These are phyloP conservation scores for Diorhabda elongata DNA, from an alignment of 1,140 invertebrate genomes.

Conservation along the genomic window DNA sequence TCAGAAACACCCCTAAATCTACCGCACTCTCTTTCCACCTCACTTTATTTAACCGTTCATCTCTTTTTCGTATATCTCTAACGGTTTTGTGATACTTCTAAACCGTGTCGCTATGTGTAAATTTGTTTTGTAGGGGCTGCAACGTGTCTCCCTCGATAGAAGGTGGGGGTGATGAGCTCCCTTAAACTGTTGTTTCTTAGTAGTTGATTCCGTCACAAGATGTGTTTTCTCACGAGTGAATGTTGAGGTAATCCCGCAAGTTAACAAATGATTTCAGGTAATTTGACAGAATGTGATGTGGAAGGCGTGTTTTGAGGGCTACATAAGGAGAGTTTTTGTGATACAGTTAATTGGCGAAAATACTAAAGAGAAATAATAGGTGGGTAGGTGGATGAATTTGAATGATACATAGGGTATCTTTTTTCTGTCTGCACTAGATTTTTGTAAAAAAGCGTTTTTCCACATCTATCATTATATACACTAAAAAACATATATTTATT, in stretches of 20 bases:
- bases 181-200: slow-evolving; percentile 33
- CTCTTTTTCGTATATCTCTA: slow-evolving; percentile 12
- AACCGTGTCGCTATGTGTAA: slow-evolving; percentile 25
- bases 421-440: too few species aligned
- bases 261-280: slow-evolving; percentile 21
- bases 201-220: slow-evolving; percentile 25
- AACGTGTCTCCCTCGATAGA: slow-evolving; percentile 20
- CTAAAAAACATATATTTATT: too few species aligned
- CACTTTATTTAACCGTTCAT: neutral
- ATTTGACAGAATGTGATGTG: slow-evolving; percentile 3
- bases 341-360: neutral
- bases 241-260: slow-evolving; percentile 18
- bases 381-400: neutral
- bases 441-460: too few species aligned
- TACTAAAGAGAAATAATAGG: neutral
- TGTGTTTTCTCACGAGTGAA: slow-evolving; percentile 17
- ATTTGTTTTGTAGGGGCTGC: slow-evolving; percentile 21
- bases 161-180: slow-evolving; percentile 9
- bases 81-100: slow-evolving; percentile 30
- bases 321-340: neutral
- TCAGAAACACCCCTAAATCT: slow-evolving; percentile 31
- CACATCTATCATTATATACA: too few species aligned
- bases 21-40: neutral
- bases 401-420: too few species aligned
- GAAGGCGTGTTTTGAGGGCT: slow-evolving; percentile 15